Base-by-base conservation (phyloP, 2,797 vertebrate species). In the Chaunax sp. region DNA sequence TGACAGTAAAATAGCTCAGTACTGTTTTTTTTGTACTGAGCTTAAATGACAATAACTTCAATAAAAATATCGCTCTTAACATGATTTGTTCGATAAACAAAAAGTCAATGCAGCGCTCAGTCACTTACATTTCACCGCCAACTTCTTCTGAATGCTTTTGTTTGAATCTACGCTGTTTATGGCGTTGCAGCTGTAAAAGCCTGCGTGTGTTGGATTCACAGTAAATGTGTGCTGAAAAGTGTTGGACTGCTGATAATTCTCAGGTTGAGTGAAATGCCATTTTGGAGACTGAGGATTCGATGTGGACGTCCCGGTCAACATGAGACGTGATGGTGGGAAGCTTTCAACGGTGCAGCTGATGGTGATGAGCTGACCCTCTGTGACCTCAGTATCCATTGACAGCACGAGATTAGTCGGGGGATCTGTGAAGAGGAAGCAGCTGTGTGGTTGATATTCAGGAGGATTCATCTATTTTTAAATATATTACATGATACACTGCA, bases 121-220 rank as follows among this genome's bases (percentile, higher is more conserved):
- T 45, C 2, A 86, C 91, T 86, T 57, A 92, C 91, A 89, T 50
- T 58, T 71, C 43, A 92, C 86, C 53, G 43, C 19, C 58, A 92
- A 30, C 23, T 25, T 2, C 38, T 2, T 56, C 1, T 9, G 0
- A 2, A 0, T 0, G 28, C 66, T 83, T 0, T 0, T 6, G 0
- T 0, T 0, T 2, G 2, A 37, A 19, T 85, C 85, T 30, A 75
- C 30, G 0, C 3, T 38, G 80, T 92, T 92, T 0, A 0, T 0
- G 5, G 89, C 89, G 0, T 0, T 0, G 55, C 90, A 92, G 45
- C 2, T 60, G 63, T 90, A 91, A 23, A 1, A 0, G 16, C 87
- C 90, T 20, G n/a, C 1, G 1, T 87, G 0, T 3, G 0, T 0
- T 33, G 43, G 49, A 1, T 12, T 74, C 3, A 30, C 87, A 7